Percentiles rank a stretch among this genome's conserved stretches.
phyloP scores from a whole-genome alignment of 2,888 invertebrate species.

The Yponomeuta plumbellus region DNA sequence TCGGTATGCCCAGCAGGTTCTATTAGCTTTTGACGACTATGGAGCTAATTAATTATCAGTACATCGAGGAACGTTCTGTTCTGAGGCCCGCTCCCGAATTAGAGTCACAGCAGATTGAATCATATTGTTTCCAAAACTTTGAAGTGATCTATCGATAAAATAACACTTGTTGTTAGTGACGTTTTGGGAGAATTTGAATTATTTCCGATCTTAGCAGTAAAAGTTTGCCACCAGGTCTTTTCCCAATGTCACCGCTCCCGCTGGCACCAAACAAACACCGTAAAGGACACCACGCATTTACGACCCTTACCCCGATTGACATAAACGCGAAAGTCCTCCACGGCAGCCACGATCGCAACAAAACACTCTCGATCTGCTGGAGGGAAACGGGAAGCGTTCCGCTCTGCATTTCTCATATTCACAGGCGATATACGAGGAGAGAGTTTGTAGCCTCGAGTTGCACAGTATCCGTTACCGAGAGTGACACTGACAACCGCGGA shows the following conservation, averaged over 20 bases:
- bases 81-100: no score
- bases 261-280: background rate
- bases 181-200: no score
- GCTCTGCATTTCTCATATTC: constrained; percentile 54
- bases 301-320: background rate
- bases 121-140: no score
- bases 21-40: no score
- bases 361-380: constrained; percentile 32
- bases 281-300: background rate
- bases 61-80: no score
- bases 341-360: constrained; percentile 49
- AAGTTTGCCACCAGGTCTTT: no score
- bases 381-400: constrained; percentile 66
- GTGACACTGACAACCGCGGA: constrained; percentile 60
- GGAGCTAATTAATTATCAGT: no score
- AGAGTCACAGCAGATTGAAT: no score
- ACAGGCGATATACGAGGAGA: constrained; percentile 50
- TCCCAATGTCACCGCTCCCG: background rate
- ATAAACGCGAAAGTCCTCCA: constrained; percentile 5
- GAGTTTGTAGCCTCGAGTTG: constrained; percentile 57
- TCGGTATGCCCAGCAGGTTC: no score
- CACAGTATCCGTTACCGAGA: constrained; percentile 56
- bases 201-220: no score
- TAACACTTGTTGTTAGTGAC: no score
- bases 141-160: no score